Base-by-base conservation (phyloP, 2,797 vertebrate genomes). In the Gadopsis marmoratus region DNA sequence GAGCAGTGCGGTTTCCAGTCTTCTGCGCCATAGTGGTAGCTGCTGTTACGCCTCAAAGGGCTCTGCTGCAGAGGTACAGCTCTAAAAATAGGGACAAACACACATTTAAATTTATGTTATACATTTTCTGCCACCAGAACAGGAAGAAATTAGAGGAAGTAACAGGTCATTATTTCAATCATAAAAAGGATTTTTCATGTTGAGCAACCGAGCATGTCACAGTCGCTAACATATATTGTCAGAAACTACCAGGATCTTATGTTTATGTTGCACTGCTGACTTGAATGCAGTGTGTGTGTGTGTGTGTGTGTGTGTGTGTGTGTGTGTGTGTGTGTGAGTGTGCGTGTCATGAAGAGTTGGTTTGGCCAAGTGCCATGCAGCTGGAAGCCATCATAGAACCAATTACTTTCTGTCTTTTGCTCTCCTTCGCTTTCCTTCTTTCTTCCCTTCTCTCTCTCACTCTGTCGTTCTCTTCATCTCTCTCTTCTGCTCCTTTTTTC, bases 311-410 rank as follows among this genome's bases (percentile, higher is more conserved):
- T 41, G 70, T 67, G 64, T 66, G 69, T 71, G 76, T 66, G 75
- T 75, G 66, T 71, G 66, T 62, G 67, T 35, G 60, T 26, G 39
- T 8, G 69, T 56, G 74, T 56, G 78, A 43, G 64, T 41, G 68
- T 78, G 83, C 29, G 64, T 73, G 82, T 86, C 72, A 76, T 85
- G 85, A 88, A 88, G 90, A 89, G 83, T 86, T 85, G 86, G 84
- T 74, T 89, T 97, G 97, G 97, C 96, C 78, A 89, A 66, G 65
- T 86, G 93, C 92, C 92, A 95, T 90, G 95, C 97, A 98, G 97
- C 98, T 98, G 98, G 96, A 98, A 98, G 95, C 96, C 96, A 98
- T 98, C 97, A 97, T 83, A 92, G 94, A 95, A 95, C 95, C 97
- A 99, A 97, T 97, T 97, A 97, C 95, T 96, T 97, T 97, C 96